Evolutionary conservation across 2,888 invertebrate species (phyloP).

Genomic region (Gandaritis pyraliata): DNA sequence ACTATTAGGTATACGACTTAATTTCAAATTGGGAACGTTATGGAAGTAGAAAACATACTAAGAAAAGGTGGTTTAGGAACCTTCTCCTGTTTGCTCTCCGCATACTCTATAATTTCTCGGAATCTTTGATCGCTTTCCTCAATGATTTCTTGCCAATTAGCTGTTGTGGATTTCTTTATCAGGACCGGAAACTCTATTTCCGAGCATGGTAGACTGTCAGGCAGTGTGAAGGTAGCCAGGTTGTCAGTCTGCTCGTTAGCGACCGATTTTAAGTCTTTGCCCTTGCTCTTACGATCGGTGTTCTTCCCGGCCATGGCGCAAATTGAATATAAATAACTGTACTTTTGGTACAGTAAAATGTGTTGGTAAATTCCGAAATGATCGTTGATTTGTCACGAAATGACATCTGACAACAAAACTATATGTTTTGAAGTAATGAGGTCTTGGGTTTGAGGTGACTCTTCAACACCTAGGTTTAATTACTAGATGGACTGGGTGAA

Average conservation of each 20-base stretch:
- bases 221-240: constrained; percentile 63
- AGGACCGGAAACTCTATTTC: constrained; percentile 70
- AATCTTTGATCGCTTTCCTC: constrained; percentile 58
- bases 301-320: constrained; percentile 58
- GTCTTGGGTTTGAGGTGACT: neutral
- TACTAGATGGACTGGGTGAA: too few relatives aligned
- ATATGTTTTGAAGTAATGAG: neutral
- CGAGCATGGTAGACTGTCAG: constrained; percentile 72
- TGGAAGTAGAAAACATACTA: constrained; percentile 52
- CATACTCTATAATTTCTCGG: constrained; percentile 59
- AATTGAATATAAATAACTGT: neutral
- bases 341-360: neutral
- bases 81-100: constrained; percentile 53
- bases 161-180: constrained; percentile 50
- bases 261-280: constrained; percentile 54
- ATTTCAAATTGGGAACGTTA: too few relatives aligned
- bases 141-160: constrained; percentile 67
- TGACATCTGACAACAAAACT: constrained; percentile 1
- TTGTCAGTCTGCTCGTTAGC: constrained; percentile 52
- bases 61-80: constrained; percentile 60
- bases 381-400: neutral
- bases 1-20: too few relatives aligned
- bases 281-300: constrained; percentile 66
- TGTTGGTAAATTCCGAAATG: neutral
- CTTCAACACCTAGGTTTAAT: neutral